Base-by-base conservation (phyloP, 2,113 vertebrate species). In the Narcine bancroftii region DNA sequence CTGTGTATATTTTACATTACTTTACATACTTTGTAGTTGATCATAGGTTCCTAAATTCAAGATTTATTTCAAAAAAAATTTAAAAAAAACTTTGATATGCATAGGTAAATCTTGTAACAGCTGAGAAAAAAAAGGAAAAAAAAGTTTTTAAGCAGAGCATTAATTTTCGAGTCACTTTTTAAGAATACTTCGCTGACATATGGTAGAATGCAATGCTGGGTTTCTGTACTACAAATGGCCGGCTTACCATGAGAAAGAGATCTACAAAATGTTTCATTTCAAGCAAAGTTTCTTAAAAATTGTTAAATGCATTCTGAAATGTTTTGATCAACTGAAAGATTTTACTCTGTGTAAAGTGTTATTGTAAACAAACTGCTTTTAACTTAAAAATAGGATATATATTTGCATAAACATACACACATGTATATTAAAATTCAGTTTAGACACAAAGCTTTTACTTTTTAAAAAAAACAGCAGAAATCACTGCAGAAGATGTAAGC, bases 191-290 rank as follows among this genome's bases (percentile, higher is more conserved):
- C 65, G 89, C 89, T 91, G 53, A 36, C n/a, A 60, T 87, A 97
- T 96, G 96, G 97, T 96, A 97, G 96, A 94, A 95, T 95, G 96
- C 95, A 94, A 92, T 94, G 96, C 96, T 96, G 96, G 96, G 95
- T 96, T 96, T 96, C 96, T 97, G 96, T 97, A 96, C 96, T 96
- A 97, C 96, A 97, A 96, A 95, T 95, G 95, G 95, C 96, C 96
- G 96, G 97, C 96, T 96, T 95, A 95, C 96, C 66, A 96, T 96
- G 96, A 95, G 47, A 79, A 92, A n/a, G 79, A 21, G 77, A 42
- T 33, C 76, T n/a, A 45, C 39, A 85, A 71, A 89, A 92, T 96
- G 96, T 96, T 92, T 81, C 91, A 92, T 96, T 96, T 96, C 95
- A 95, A 96, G 96, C 96, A 95, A 96, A 93, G 95, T 95, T 96